Base-by-base conservation (phyloP, 2,888 invertebrate genomes). In the Lagria hirta region DNA sequence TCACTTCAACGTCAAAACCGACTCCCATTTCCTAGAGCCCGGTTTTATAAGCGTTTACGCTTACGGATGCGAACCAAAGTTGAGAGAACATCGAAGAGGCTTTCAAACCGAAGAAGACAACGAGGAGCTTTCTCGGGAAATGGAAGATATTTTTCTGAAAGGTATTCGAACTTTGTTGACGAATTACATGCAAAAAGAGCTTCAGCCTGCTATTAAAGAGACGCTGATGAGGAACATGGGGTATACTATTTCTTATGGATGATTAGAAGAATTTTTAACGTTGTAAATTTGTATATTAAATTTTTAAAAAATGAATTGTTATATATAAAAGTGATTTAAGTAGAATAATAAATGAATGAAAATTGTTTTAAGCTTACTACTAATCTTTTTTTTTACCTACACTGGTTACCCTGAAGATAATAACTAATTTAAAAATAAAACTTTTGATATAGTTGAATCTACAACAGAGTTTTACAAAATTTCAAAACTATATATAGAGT, bases 151-250 rank as follows among this genome's bases (percentile, higher is more conserved):
- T 26, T 90, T 90, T 59, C 79, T 89, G 0, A 83, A 85, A 68
- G 88, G 89, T n/a, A 86, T 89, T 26, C 77, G 88, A 54, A 84
- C 88, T 8, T 76, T 89, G 27, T 67, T 90, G 24, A 88, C 87
- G 0, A 84, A 84, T 14, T 89, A 89, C 58, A 87, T 90, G 84
- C 88, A 90, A 65, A 83, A 83, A 52, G 86, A 88, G 59, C 68
- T 90, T 30, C 88, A 90, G 60, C 88, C 88, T 4, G 88, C 89
- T 21, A 87, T 90, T 38, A 88, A 88, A 65, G 89, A 90, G 62
- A 88, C 89, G 1, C 73, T 90, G 16, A 88, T 90, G 89, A 78
- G 86, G 50, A 88, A 88, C 65, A 85, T 90, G 84, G 90, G 90
- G 3, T 90, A 89, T 66, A 88, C 88, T 23, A 80, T 90, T 59